Conservation (phyloP, 2,888 invertebrate species). For the Yponomeuta sedellus region DNA sequence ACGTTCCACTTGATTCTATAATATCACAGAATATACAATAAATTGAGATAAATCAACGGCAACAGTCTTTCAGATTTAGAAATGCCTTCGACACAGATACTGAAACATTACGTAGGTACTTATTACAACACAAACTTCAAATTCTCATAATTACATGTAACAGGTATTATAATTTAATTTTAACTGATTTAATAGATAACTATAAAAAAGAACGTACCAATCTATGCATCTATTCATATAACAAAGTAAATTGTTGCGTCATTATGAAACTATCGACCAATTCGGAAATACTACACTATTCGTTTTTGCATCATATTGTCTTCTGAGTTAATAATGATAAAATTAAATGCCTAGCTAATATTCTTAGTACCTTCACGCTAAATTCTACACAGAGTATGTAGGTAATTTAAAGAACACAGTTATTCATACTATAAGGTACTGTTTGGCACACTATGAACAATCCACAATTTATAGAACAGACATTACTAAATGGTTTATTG, state of each 20-base stretch:
- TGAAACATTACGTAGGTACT: neutral
- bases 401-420: neutral
- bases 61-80: slow-evolving; percentile 34
- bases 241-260: slow-evolving; percentile 42
- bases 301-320: slow-evolving; percentile 42
- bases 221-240: slow-evolving; percentile 11
- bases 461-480: no score
- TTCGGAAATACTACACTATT: slow-evolving; percentile 32
- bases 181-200: neutral
- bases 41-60: slow-evolving; percentile 29
- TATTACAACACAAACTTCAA: neutral
- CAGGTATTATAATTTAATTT: neutral
- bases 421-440: slow-evolving; percentile 21
- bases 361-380: neutral
- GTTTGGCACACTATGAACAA: slow-evolving; percentile 18
- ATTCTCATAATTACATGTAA: neutral
- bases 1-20: slow-evolving; percentile 21
- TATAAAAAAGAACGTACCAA: slow-evolving; percentile 11
- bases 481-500: no score
- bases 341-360: neutral
- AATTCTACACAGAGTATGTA: neutral
- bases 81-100: slow-evolving; percentile 21
- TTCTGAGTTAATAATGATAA: slow-evolving; percentile 15
- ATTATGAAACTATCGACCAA: slow-evolving; percentile 34
- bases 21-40: slow-evolving; percentile 46